These are phyloP conservation scores for Ornithorhynchus anatinus DNA, from an alignment of 2,113 vertebrate species.

Conservation along the genomic window DNA sequence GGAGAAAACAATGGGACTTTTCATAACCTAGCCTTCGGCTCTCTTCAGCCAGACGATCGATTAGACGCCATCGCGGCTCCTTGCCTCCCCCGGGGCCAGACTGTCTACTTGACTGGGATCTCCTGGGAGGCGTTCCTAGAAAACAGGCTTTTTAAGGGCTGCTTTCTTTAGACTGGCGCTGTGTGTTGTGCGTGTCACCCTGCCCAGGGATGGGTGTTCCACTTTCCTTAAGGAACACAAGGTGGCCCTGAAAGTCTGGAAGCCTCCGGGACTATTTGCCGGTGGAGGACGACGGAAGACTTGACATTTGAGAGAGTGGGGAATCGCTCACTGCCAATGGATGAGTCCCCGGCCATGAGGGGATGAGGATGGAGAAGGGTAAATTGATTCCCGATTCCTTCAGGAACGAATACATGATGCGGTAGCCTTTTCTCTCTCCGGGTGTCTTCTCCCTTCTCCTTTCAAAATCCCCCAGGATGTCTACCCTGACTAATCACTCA, in stretches of 20 bases:
- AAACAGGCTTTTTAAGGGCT: not conserved
- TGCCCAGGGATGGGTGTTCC: not conserved
- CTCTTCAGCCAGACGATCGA: not conserved
- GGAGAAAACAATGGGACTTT: not conserved
- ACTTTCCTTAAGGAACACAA: not conserved
- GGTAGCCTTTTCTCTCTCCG: too few species aligned
- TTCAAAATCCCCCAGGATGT: too few species aligned
- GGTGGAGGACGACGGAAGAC: not conserved
- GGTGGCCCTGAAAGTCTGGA: not conserved
- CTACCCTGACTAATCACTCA: too few species aligned
- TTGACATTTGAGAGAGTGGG: not conserved
- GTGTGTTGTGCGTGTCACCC: fast-evolving
- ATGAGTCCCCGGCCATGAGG: too few species aligned
- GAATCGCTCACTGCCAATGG: too few species aligned
- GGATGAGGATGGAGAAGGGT: too few species aligned
- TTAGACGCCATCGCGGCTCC: not conserved
- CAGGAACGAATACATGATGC: too few species aligned
- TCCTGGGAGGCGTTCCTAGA: not conserved
- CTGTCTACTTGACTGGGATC: not conserved
- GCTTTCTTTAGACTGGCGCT: not conserved
- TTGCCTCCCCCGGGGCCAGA: not conserved
- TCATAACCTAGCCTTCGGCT: fast-evolving
- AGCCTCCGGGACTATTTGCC: not conserved
- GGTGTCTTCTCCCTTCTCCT: too few species aligned
- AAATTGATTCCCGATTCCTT: too few species aligned